Evolutionary conservation across 2,888 invertebrate genomes (phyloP).

Genomic region (Macrosiphum euphorbiae): DNA sequence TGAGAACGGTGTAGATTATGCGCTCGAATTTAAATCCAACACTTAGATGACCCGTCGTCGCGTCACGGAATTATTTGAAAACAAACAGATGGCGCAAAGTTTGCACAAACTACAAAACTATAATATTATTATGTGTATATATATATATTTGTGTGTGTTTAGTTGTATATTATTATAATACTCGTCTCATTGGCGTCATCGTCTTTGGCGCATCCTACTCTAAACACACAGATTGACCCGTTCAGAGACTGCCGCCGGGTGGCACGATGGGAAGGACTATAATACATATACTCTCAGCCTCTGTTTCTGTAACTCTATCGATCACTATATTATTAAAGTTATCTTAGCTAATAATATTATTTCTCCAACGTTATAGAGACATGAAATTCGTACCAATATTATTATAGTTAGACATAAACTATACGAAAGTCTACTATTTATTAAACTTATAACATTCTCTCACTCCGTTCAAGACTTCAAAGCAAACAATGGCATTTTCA

Average conservation of each 20-base stretch:
- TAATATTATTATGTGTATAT: not conserved
- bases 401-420: not conserved
- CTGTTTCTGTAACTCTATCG: not conserved
- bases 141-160: not conserved
- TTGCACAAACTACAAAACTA: not conserved
- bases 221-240: not conserved
- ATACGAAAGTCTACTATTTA: not conserved
- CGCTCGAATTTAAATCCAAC: not conserved
- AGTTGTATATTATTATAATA: not conserved
- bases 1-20: not conserved
- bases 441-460: not conserved
- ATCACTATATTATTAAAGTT: not conserved
- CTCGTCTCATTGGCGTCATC: not conserved
- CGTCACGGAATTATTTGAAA: not conserved
- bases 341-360: not conserved
- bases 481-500: not conserved
- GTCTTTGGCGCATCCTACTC: not conserved
- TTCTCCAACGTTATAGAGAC: not conserved
- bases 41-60: not conserved
- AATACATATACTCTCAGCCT: not conserved
- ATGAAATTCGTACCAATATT: not conserved
- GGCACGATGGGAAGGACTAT: not conserved
- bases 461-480: not conserved
- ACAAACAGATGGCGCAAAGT: constrained; percentile 23
- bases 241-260: not conserved